Conservation (phyloP, 2,888 invertebrate genomes). For the Noctua comes region DNA sequence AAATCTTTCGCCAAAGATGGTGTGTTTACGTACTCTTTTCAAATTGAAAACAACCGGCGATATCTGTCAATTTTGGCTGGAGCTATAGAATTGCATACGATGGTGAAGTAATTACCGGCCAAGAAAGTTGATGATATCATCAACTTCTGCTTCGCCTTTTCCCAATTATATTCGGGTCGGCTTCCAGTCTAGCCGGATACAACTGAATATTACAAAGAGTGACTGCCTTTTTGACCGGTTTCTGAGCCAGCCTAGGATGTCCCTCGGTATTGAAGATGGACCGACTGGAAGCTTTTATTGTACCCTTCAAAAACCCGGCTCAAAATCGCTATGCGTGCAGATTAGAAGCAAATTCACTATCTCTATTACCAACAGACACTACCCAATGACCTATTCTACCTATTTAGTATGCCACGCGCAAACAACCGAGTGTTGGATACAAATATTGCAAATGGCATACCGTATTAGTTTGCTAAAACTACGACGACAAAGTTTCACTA, state of each 20-base stretch:
- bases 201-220: neutral
- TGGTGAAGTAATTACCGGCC: neutral
- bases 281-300: neutral
- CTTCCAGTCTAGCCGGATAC: neutral
- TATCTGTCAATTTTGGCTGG: neutral
- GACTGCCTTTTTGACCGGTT: neutral
- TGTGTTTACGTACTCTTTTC: neutral
- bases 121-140: neutral
- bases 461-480: constrained; percentile 39
- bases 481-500: constrained; percentile 31
- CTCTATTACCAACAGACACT: constrained; percentile 9
- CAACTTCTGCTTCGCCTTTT: neutral
- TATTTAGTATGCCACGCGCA: constrained; percentile 37
- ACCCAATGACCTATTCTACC: constrained; percentile 27
- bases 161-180: neutral
- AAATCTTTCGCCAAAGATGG: constrained; percentile 4
- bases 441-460: constrained; percentile 34
- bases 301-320: neutral
- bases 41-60: neutral
- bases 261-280: neutral
- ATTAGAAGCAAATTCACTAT: constrained; percentile 1
- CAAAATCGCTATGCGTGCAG: neutral
- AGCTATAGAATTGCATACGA: neutral
- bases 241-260: neutral
- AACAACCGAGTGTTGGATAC: neutral